phyloP scores from a whole-genome alignment of 1,140 invertebrate species.

The Pachypeltis micranthus region DNA sequence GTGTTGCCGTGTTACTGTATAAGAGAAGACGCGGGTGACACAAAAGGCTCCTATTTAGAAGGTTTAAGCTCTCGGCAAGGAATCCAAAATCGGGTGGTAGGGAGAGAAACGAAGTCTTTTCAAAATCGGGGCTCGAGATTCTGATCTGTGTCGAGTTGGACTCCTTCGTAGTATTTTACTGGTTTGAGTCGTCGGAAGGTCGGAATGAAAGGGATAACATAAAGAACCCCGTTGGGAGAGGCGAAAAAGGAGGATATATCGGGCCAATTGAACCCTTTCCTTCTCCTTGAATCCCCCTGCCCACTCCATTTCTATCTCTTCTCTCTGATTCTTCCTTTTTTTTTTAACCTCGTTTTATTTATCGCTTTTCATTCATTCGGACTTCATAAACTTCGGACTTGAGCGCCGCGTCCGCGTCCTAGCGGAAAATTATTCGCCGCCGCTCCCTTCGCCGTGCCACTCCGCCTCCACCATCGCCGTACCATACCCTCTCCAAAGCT shows the following conservation, averaged over 20 bases:
- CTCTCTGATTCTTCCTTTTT: too few relatives aligned
- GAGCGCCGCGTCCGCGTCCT: not conserved
- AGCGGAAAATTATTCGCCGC: not conserved
- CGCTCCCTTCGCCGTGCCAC: too few relatives aligned
- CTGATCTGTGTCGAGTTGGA: conserved; percentile 7
- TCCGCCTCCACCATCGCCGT: not conserved
- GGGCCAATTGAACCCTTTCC: not conserved
- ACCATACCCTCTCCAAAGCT: too few relatives aligned
- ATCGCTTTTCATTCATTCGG: not conserved
- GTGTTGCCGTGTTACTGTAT: too few relatives aligned
- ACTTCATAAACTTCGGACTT: not conserved
- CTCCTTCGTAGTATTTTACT: not conserved
- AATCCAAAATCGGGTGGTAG: not conserved
- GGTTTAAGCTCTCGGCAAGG: conserved; percentile 2
- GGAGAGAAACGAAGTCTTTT: too few relatives aligned
- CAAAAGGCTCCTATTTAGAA: not conserved
- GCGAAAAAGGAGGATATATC: not conserved
- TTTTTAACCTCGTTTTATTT: not conserved
- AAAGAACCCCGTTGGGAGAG: not conserved
- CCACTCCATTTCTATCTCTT: too few relatives aligned
- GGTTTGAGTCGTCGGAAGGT: not conserved
- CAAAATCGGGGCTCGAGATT: not conserved
- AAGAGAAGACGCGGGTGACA: not conserved
- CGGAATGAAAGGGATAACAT: not conserved
- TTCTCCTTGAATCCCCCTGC: too few relatives aligned